Evolutionary conservation across 2,113 vertebrate species (phyloP), one percentile per base, ranked within the genome.

Genomic region (Lonchura striata): DNA sequence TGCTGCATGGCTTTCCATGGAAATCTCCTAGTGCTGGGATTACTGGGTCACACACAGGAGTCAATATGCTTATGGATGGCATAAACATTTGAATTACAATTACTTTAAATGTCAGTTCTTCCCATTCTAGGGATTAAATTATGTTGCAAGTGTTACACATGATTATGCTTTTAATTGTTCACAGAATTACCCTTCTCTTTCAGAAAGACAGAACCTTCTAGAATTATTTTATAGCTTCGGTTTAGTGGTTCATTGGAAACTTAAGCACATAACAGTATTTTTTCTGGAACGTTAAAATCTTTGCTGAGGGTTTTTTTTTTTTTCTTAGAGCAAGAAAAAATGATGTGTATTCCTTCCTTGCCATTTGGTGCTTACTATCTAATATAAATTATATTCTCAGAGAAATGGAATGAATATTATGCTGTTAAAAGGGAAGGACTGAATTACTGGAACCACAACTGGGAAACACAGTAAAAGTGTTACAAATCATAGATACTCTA

Each of bases 151-250:
- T 65, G 54, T 90, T 52, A 80, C 41, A 56, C 47, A 50, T 41
- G 50, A 77, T 82, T 57, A 54, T 94, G 59, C 41, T 89, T 92
- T 88, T 72, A 93, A 61, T 80, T 91, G 65, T 86, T 95, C 28
- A 66, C 5, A 35, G 50, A 79, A 68, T 75, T 75, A 56, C 39
- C 9, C 52, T 11, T 68, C 53, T 75, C 47, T 54, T 81, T 92
- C 44, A 79, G 46, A 41, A 91, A 86, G 80, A 46, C 21, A 61
- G 61, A 96, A 81, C 35, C 72, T 88, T 84, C 28, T 68, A 59
- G 61, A 94, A 72, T 76, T 30, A 66, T 80, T 77, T 27, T 28
- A 44, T 92, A 68, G 31, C 35, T 82, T 24, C 79, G 50, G 13
- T 86, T 92, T 57, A 69, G 86, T 44, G 47, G 13, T 49, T 92